phyloP scores from a whole-genome alignment of 2,888 invertebrate genomes.

The Belgica antarctica region DNA sequence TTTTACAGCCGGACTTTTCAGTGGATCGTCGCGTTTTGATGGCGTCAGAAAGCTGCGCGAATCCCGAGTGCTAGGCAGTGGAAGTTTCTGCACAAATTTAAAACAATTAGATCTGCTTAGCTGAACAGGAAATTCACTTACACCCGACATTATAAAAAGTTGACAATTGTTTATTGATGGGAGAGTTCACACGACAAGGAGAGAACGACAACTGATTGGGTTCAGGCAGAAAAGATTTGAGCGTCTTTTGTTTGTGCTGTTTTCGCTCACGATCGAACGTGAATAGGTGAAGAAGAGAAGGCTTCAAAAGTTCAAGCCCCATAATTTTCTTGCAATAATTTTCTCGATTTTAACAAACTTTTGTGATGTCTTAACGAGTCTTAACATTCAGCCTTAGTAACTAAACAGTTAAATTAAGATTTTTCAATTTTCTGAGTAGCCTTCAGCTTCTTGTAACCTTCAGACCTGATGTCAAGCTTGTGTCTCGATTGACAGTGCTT shows the following conservation, averaged over 20 bases:
- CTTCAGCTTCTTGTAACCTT: neutral
- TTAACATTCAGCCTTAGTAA: no score
- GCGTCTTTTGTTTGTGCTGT: neutral
- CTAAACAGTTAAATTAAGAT: no score
- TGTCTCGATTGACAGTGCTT: slow-evolving; percentile 25
- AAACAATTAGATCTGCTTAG: no score
- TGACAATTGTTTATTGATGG: no score
- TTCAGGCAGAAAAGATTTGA: no score
- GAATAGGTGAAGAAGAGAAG: neutral
- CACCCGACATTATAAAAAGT: neutral
- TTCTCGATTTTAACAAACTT: neutral
- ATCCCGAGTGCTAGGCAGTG: neutral
- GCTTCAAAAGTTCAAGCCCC: no score
- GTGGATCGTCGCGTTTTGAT: no score
- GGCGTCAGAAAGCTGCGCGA: neutral
- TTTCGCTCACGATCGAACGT: neutral
- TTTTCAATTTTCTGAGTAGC: slow-evolving; percentile 1
- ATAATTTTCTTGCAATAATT: no score
- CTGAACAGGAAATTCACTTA: neutral
- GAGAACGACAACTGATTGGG: neutral
- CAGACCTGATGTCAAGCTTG: slow-evolving; percentile 16
- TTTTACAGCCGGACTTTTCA: neutral
- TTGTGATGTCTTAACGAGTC: neutral
- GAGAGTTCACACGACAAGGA: neutral
- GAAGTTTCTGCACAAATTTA: neutral